phyloP scores from a whole-genome alignment of 1,140 invertebrate species.

The Bombus cullumanus region DNA sequence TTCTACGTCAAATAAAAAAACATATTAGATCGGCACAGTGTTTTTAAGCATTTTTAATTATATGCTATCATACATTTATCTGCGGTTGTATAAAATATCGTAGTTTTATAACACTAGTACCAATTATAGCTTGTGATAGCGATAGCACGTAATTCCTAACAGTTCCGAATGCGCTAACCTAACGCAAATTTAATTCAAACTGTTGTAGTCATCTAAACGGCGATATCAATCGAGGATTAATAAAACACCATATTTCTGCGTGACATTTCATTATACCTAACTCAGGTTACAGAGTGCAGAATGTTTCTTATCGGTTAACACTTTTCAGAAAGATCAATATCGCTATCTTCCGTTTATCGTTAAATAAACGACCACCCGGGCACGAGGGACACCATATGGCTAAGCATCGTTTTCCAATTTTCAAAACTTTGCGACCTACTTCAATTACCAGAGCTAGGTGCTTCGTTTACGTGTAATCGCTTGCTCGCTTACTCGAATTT shows the following conservation, averaged over 20 bases:
- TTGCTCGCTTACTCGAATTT: background rate
- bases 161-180: background rate
- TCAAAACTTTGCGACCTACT: constrained; percentile 2
- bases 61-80: background rate
- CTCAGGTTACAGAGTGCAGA: too few relatives aligned
- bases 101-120: background rate
- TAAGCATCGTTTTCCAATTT: background rate
- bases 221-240: background rate
- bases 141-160: background rate
- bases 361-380: background rate
- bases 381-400: constrained; percentile 22
- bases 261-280: background rate
- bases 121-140: background rate
- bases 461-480: constrained; percentile 40
- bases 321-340: constrained; percentile 9
- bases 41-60: background rate
- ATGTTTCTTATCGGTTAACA: background rate
- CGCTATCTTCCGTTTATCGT: constrained; percentile 24
- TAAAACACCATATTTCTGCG: too few relatives aligned
- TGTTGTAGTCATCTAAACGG: background rate
- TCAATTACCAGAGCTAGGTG: background rate
- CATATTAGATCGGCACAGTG: too few relatives aligned
- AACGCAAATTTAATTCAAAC: background rate
- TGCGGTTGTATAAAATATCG: too few relatives aligned
- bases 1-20: background rate